Conservation (phyloP, 2,888 invertebrate genomes). For the Ceraclea dissimilis region DNA sequence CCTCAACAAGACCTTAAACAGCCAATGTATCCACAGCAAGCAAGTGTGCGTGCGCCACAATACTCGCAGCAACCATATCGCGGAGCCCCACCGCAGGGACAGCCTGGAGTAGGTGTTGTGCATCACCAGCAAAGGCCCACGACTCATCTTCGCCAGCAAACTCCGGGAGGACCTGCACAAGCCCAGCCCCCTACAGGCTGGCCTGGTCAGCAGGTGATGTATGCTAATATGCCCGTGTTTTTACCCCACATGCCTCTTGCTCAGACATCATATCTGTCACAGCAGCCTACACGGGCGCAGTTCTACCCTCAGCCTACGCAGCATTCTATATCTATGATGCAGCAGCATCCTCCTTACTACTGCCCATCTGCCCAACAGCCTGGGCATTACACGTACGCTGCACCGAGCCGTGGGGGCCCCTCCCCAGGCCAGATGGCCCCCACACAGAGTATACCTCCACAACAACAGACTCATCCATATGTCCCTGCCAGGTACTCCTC, state of each 20-base stretch:
- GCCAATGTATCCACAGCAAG: conserved; percentile 13
- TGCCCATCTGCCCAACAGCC: conserved; percentile 10
- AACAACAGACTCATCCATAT: conserved; percentile 33
- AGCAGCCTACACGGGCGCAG: conserved; percentile 7
- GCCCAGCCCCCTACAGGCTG: conserved; percentile 25
- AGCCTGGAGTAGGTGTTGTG: conserved; percentile 12
- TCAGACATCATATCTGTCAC: conserved; percentile 10
- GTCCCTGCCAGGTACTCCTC: conserved; percentile 35
- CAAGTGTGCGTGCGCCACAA: conserved; percentile 16
- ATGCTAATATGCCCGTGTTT: conserved; percentile 7
- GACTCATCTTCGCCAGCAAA: conserved; percentile 26
- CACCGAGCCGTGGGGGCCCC: background rate
- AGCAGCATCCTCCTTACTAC: conserved; percentile 8
- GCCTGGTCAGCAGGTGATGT: conserved; percentile 23
- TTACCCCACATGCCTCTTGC: conserved; percentile 9
- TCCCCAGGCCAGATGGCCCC: conserved; percentile 31
- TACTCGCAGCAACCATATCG: conserved; percentile 21
- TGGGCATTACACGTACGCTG: background rate
- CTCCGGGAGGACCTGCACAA: conserved; percentile 26
- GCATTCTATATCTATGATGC: conserved; percentile 1
- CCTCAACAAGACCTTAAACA: conserved; percentile 13
- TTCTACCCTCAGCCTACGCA: conserved; percentile 11
- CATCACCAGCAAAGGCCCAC: conserved; percentile 7
- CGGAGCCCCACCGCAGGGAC: conserved; percentile 21
- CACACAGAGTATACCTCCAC: conserved; percentile 34